These are phyloP conservation scores for Pomacea canaliculata DNA, from an alignment of 2,888 invertebrate species.

Conservation along the genomic window DNA sequence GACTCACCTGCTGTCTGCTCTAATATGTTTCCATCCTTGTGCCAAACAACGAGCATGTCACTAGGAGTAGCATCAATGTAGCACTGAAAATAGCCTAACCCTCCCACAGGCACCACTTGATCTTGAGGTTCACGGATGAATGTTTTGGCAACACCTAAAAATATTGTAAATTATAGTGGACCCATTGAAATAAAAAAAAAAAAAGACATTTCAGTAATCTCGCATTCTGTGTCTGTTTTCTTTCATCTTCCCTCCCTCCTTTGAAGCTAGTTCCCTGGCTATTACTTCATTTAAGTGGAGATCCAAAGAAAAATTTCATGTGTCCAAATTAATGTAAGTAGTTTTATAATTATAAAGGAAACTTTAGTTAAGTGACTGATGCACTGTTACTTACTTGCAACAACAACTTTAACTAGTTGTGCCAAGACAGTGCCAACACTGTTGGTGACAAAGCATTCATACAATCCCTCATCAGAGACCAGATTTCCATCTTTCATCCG, in stretches of 20 bases:
- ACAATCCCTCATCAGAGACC: constrained; percentile 44
- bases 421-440: constrained; percentile 43
- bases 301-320: too few species aligned
- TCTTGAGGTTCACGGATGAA: background rate
- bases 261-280: too few species aligned
- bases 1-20: background rate
- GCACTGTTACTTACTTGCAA: constrained; percentile 43
- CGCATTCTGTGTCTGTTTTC: too few species aligned
- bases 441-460: constrained; percentile 45
- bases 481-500: constrained; percentile 4
- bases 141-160: constrained; percentile 5
- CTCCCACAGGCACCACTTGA: background rate
- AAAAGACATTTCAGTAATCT: too few species aligned
- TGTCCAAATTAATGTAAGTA: too few species aligned
- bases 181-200: too few species aligned
- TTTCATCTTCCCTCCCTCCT: too few species aligned
- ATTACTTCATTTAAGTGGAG: too few species aligned
- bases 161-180: background rate
- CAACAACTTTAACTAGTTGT: constrained; percentile 38
- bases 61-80: constrained; percentile 4
- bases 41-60: constrained; percentile 18
- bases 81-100: background rate
- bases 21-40: background rate
- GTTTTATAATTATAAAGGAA: too few species aligned
- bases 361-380: too few species aligned